Percentiles rank a stretch among this genome's conserved stretches.
Evolutionary conservation across 2,113 vertebrate genomes (phyloP).

Genomic region (Myotis lucifugus): DNA sequence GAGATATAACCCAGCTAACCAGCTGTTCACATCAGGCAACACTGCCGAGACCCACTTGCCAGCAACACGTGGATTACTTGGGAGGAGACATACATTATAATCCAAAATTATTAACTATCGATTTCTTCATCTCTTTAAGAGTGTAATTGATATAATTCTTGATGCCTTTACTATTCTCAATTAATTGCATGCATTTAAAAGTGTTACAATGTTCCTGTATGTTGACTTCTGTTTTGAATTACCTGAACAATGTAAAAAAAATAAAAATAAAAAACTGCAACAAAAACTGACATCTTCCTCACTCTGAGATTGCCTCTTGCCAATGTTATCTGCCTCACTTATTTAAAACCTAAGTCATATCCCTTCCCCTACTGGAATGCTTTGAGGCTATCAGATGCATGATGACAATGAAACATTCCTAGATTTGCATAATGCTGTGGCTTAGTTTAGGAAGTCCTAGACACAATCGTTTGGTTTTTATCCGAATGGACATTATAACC

Average conservation of each 20-base stretch:
- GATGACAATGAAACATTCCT: conserved; percentile 47
- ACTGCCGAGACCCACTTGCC: background rate
- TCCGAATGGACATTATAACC: background rate
- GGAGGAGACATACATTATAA: background rate
- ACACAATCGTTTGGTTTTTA: background rate
- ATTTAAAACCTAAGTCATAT: conserved; percentile 46
- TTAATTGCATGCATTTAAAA: background rate
- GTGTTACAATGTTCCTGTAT: background rate
- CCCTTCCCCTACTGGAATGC: background rate
- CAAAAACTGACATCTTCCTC: background rate
- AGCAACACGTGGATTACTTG: background rate
- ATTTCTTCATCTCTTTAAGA: conserved; percentile 23
- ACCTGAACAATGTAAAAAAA: background rate
- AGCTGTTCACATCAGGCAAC: background rate
- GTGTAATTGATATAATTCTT: background rate
- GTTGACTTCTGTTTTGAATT: conserved; percentile 52
- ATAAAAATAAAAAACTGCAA: background rate
- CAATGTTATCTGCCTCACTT: conserved; percentile 2
- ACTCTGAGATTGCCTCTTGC: background rate
- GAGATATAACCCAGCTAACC: background rate
- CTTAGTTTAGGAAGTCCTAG: background rate
- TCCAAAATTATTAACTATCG: background rate
- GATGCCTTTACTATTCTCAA: background rate
- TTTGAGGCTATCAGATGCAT: conserved; percentile 20
- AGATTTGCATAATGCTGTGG: conserved; percentile 4